These are phyloP conservation scores for Pitta sordida DNA, from an alignment of 2,113 vertebrate species.

Conservation along the genomic window DNA sequence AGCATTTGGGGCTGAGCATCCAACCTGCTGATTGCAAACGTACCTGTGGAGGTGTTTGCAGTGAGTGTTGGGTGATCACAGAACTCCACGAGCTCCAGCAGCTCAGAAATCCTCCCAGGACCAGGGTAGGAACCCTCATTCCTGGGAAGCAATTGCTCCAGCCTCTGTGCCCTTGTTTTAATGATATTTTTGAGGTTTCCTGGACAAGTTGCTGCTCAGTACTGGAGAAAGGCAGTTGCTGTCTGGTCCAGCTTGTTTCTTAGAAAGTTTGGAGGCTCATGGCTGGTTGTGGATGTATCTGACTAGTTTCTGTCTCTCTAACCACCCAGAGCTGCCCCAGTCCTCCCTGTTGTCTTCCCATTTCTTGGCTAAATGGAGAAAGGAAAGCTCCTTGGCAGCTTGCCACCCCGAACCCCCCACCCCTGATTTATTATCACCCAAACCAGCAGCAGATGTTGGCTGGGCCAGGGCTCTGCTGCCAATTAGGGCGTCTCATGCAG, in stretches of 20 bases:
- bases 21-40: not conserved
- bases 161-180: not conserved
- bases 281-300: rapidly evolving
- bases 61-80: not conserved
- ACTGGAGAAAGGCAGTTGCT: rapidly evolving
- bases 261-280: not conserved
- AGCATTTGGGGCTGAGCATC: not conserved
- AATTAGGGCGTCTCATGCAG: conserved; percentile 86
- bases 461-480: conserved; percentile 78
- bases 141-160: not conserved
- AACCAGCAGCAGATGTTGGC: conserved; percentile 88
- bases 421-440: conserved; percentile 87
- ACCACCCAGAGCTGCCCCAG: not conserved
- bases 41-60: not conserved
- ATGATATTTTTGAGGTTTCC: not conserved
- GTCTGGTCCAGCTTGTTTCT: not conserved
- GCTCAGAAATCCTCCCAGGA: not conserved
- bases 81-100: rapidly evolving
- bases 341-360: not conserved
- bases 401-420: not conserved
- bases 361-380: conserved; percentile 25
- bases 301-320: not conserved
- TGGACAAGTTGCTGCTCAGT: not conserved
- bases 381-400: conserved; percentile 48
- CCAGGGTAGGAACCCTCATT: not conserved